Conservation (phyloP, 2,888 invertebrate species). For the Agrypnus murinus region DNA sequence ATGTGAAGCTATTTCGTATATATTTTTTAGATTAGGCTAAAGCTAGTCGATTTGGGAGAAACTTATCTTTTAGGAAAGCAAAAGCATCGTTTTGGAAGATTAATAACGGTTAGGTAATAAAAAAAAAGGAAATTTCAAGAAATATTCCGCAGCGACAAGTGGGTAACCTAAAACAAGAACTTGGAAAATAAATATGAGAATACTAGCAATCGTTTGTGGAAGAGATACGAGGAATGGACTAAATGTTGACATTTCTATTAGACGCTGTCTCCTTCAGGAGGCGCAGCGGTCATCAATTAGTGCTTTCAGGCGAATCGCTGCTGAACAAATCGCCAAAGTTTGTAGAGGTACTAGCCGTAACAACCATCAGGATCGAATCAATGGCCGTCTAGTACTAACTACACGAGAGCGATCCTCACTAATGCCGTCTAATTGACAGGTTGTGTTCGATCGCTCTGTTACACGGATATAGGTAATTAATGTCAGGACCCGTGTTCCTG, state of each 20-base stretch:
- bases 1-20: conserved; percentile 6
- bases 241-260: conserved; percentile 70
- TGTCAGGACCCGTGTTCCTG: conserved; percentile 70
- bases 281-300: conserved; percentile 69
- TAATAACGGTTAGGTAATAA: too few relatives aligned
- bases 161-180: background rate
- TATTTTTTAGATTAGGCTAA: background rate
- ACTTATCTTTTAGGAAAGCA: too few relatives aligned
- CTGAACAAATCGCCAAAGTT: conserved; percentile 66
- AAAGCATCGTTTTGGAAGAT: too few relatives aligned
- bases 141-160: too few relatives aligned
- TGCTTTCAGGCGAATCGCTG: conserved; percentile 67
- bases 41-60: too few relatives aligned
- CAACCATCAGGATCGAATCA: conserved; percentile 54
- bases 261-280: conserved; percentile 69
- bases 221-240: conserved; percentile 48
- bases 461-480: conserved; percentile 72
- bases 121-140: too few relatives aligned
- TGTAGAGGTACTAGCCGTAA: conserved; percentile 55
- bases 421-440: conserved; percentile 72
- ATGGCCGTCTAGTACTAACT: conserved; percentile 53
- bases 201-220: conserved; percentile 34
- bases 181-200: conserved; percentile 23
- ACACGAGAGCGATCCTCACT: conserved; percentile 62
- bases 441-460: conserved; percentile 70